Evolutionary conservation across 2,888 invertebrate genomes (phyloP).

Genomic region (Ochropleura plecta): DNA sequence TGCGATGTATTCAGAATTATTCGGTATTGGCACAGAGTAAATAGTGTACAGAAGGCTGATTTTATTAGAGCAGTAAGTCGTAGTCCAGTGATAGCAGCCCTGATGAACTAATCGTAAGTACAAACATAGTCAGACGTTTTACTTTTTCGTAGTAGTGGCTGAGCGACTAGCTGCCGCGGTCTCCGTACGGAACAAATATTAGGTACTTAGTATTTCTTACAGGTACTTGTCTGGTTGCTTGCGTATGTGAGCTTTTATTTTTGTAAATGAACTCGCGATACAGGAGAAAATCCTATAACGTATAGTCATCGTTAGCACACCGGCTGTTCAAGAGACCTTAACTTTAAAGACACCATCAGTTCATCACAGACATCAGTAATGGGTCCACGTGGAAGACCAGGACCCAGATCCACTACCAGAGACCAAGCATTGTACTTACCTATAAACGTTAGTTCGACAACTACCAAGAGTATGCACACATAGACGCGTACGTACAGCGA

Average conservation of each 20-base stretch:
- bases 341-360: too few relatives aligned
- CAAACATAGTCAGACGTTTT: background rate
- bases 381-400: background rate
- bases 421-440: background rate
- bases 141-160: too few relatives aligned
- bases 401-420: background rate
- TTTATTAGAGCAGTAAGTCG: background rate
- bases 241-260: too few relatives aligned
- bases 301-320: too few relatives aligned
- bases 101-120: background rate
- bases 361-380: background rate
- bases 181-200: too few relatives aligned
- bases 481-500: background rate
- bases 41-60: background rate
- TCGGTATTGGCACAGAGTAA: background rate
- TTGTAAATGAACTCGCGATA: too few relatives aligned
- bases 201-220: too few relatives aligned
- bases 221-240: too few relatives aligned
- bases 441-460: background rate
- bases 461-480: background rate
- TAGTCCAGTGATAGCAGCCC: background rate
- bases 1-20: conserved; percentile 22
- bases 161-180: too few relatives aligned
- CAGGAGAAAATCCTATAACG: too few relatives aligned
- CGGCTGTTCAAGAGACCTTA: too few relatives aligned